Percentiles rank a stretch among this genome's conserved stretches.
Evolutionary conservation across 2,888 invertebrate genomes (phyloP).

Genomic region (Mesochorus sp.): DNA sequence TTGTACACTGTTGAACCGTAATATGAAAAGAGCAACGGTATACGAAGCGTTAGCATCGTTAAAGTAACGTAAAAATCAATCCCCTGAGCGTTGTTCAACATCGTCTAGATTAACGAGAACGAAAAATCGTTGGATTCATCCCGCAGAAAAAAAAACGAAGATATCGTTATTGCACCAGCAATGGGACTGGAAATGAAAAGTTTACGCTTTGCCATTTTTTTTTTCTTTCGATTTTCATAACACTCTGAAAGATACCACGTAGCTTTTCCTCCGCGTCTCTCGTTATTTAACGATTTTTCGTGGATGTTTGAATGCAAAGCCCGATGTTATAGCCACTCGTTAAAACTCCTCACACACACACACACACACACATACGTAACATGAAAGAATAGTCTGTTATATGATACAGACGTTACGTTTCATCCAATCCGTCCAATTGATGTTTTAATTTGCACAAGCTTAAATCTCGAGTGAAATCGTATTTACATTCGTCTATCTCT

Average conservation of each 20-base stretch:
- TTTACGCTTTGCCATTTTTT: neutral
- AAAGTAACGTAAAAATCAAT: slow-evolving; percentile 39
- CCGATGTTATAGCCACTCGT: neutral
- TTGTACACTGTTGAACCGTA: slow-evolving; percentile 6
- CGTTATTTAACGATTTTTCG: neutral
- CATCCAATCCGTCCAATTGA: too few species aligned
- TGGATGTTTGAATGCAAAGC: neutral
- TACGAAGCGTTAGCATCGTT: slow-evolving; percentile 7
- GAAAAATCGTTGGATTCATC: too few species aligned
- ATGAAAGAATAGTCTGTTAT: too few species aligned
- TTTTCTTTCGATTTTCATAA: slow-evolving; percentile 7
- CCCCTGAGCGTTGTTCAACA: neutral
- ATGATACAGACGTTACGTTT: too few species aligned
- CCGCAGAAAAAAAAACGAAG: neutral
- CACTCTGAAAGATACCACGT: neutral
- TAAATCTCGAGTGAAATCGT: too few species aligned
- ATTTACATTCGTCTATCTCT: too few species aligned
- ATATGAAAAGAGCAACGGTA: slow-evolving; percentile 20
- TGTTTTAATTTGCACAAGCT: too few species aligned
- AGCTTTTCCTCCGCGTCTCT: neutral
- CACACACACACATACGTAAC: too few species aligned
- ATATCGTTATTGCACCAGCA: slow-evolving; percentile 8
- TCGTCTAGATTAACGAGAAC: neutral
- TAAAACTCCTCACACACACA: too few species aligned
- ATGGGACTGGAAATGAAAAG: slow-evolving; percentile 38